Evolutionary conservation across 2,113 vertebrate genomes (phyloP).

Genomic region (Anolis sagrei): DNA sequence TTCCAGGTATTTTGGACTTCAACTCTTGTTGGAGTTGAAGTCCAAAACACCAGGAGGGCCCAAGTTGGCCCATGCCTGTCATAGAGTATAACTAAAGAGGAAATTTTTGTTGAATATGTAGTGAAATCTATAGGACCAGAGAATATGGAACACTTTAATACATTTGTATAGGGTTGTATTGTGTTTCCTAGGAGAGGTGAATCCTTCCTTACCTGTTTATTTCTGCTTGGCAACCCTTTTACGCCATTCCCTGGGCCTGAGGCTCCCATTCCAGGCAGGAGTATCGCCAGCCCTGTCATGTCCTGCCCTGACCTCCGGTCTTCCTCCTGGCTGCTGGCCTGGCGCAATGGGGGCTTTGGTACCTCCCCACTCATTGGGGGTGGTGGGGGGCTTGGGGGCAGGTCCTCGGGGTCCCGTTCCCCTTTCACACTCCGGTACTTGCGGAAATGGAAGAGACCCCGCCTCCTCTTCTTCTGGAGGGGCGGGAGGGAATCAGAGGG

Average conservation of each 20-base stretch:
- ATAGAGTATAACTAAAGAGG: not conserved
- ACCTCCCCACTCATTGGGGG: slow-evolving; percentile 58
- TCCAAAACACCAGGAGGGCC: too few relatives aligned
- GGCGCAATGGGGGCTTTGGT: slow-evolving; percentile 28
- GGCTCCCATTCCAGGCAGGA: slow-evolving; percentile 71
- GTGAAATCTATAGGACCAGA: not conserved
- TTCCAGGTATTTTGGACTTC: too few relatives aligned
- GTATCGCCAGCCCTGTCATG: slow-evolving; percentile 67
- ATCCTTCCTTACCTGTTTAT: slow-evolving; percentile 40
- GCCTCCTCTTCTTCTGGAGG: slow-evolving; percentile 71
- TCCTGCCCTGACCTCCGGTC: slow-evolving; percentile 48
- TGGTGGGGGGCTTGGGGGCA: slow-evolving; percentile 64
- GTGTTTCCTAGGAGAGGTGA: too few relatives aligned
- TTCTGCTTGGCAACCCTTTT: slow-evolving; percentile 45
- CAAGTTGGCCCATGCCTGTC: too few relatives aligned
- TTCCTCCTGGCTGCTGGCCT: not conserved
- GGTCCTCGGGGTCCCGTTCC: slow-evolving; percentile 57
- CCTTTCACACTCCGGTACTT: slow-evolving; percentile 72
- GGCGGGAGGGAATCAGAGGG: slow-evolving; percentile 62
- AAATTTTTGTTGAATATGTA: not conserved
- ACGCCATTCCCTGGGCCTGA: slow-evolving; percentile 17
- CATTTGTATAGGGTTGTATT: too few relatives aligned
- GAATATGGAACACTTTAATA: too few relatives aligned
- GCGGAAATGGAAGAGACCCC: slow-evolving; percentile 75
- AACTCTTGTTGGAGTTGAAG: too few relatives aligned